A percentile compares a stretch with the other conserved stretches of the same genome.
phyloP scores from a whole-genome alignment of 2,888 invertebrate species.

The Heteropelma amictum region DNA sequence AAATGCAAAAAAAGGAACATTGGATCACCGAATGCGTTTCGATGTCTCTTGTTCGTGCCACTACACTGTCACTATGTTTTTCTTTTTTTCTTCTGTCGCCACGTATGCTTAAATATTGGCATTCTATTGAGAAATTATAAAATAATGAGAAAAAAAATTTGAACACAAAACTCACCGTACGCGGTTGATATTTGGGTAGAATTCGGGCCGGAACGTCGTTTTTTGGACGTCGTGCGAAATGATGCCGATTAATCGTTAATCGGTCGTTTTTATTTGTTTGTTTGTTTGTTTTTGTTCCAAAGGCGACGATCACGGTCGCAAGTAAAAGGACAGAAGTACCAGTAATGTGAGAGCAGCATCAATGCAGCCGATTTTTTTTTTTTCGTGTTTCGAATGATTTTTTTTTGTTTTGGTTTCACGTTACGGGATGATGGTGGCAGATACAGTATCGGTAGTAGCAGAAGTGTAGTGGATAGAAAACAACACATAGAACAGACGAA shows the following conservation, averaged over 20 bases:
- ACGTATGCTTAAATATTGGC: constrained; percentile 39
- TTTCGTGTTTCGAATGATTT: constrained; percentile 52
- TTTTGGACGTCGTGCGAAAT: constrained; percentile 67
- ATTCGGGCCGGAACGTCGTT: constrained; percentile 70
- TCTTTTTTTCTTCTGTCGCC: constrained; percentile 4
- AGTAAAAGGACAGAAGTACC: constrained; percentile 77
- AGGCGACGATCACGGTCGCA: constrained; percentile 67
- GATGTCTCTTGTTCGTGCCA: constrained; percentile 35
- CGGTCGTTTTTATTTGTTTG: constrained; percentile 53
- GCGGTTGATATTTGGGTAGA: constrained; percentile 73
- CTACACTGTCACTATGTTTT: neutral
- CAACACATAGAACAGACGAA: constrained; percentile 78
- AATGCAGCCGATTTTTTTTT: constrained; percentile 65
- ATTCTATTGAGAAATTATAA: constrained; percentile 45
- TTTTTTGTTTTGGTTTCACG: constrained; percentile 53
- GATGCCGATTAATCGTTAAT: constrained; percentile 48
- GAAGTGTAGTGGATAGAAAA: constrained; percentile 74
- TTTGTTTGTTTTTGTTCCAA: constrained; percentile 41
- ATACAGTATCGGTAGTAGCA: constrained; percentile 63
- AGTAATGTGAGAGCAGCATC: constrained; percentile 77
- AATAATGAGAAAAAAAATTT: constrained; percentile 40
- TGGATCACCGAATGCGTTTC: constrained; percentile 27
- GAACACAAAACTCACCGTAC: constrained; percentile 75
- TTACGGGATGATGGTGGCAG: constrained; percentile 57
- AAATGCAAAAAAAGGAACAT: neutral